These are phyloP conservation scores for Sycophaga agraensis DNA, from an alignment of 1,140 invertebrate species.

Conservation along the genomic window DNA sequence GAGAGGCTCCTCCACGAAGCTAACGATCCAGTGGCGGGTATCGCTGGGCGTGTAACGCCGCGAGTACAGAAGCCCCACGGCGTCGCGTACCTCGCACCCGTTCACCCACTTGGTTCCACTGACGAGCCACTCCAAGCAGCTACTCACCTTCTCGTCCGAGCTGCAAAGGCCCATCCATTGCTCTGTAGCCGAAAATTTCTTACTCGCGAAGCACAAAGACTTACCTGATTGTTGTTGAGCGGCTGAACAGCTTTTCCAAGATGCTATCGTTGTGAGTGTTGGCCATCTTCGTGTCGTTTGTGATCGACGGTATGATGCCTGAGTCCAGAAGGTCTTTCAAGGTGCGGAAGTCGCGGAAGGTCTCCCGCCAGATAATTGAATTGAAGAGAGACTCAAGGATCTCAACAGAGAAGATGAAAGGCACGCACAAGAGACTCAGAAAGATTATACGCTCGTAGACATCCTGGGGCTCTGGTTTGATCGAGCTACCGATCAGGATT, in stretches of 20 bases:
- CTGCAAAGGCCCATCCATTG: too few species aligned
- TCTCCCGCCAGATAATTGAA: background rate
- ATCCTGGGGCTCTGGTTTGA: background rate
- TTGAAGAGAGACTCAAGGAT: conserved; percentile 3
- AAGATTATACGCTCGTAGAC: background rate
- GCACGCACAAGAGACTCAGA: background rate
- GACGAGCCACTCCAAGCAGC: background rate
- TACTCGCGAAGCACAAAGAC: too few species aligned
- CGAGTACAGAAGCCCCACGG: background rate
- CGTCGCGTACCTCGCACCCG: conserved; percentile 7
- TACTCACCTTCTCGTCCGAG: background rate
- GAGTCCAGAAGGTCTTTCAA: background rate
- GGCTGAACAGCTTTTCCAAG: background rate
- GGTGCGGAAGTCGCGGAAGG: background rate
- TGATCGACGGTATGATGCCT: background rate
- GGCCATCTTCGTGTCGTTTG: background rate
- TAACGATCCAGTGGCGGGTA: background rate
- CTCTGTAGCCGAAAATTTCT: too few species aligned
- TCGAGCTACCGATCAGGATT: background rate
- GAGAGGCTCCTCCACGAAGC: conserved; percentile 4
- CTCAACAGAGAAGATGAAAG: background rate
- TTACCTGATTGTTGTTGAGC: background rate
- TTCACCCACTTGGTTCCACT: background rate
- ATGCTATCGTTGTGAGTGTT: background rate
- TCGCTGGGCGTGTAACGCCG: background rate